Conservation (phyloP, 2,888 invertebrate species). For the Dryococelus australis region DNA sequence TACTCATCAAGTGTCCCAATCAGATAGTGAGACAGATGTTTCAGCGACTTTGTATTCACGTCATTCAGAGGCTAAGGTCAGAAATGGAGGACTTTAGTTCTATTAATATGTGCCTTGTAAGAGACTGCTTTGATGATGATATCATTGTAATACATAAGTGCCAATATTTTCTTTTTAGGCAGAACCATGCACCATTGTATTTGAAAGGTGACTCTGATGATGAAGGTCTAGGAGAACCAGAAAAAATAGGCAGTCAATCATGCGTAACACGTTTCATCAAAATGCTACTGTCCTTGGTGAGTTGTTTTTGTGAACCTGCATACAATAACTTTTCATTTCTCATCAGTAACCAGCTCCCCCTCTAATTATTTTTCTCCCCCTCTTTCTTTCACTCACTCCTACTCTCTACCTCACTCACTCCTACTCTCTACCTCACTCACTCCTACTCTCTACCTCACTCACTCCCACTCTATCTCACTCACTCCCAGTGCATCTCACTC, state of each 20-base stretch:
- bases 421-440: too few species aligned
- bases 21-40: slow-evolving; percentile 98
- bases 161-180: slow-evolving; percentile 56
- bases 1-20: slow-evolving; percentile 94
- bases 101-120: too few species aligned
- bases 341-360: too few species aligned
- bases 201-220: slow-evolving; percentile 63
- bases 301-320: slow-evolving; percentile 51
- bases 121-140: too few species aligned
- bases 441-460: too few species aligned
- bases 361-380: too few species aligned
- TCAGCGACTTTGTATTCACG: slow-evolving; percentile 92
- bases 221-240: slow-evolving; percentile 66
- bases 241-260: slow-evolving; percentile 74
- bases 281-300: slow-evolving; percentile 82
- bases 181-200: slow-evolving; percentile 71
- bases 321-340: too few species aligned
- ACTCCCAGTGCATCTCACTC: too few species aligned
- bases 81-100: slow-evolving; percentile 34
- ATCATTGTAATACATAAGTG: not conserved
- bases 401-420: too few species aligned
- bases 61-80: slow-evolving; percentile 86
- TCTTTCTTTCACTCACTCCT: too few species aligned
- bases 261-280: slow-evolving; percentile 94
- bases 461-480: too few species aligned